phyloP scores from a whole-genome alignment of 1,140 invertebrate genomes.

The Ptiloglossa arizonensis region DNA sequence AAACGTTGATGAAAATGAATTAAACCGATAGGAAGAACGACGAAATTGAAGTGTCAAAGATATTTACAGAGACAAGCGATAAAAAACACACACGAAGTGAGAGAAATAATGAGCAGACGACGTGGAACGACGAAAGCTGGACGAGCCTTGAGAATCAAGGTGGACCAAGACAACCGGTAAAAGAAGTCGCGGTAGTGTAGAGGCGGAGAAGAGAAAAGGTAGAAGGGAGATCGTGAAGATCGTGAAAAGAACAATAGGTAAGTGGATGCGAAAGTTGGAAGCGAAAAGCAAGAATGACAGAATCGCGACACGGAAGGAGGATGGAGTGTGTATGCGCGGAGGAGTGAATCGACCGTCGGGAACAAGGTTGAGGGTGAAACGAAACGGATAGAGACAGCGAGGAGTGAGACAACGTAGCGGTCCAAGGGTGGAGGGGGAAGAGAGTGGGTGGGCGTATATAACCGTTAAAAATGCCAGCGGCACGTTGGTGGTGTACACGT shows the following conservation, averaged over 20 bases:
- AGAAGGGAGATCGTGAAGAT: neutral
- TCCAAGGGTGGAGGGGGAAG: neutral
- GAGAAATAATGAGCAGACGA: neutral
- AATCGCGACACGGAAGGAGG: neutral
- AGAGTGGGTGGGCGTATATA: constrained; percentile 7
- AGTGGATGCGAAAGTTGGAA: constrained; percentile 25
- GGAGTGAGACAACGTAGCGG: neutral
- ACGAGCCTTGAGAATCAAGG: constrained; percentile 24
- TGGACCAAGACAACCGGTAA: constrained; percentile 2
- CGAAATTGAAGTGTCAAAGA: constrained; percentile 14
- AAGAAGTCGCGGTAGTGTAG: neutral
- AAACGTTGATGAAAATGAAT: constrained; percentile 10
- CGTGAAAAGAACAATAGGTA: constrained; percentile 29
- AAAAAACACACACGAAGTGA: neutral
- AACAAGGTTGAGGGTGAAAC: neutral
- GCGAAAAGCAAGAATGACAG: constrained; percentile 9
- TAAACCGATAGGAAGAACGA: neutral
- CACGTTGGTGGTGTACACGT: constrained; percentile 58
- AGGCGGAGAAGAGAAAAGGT: neutral
- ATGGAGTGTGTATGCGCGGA: neutral
- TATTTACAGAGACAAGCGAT: neutral
- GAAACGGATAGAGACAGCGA: neutral
- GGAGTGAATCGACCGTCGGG: neutral
- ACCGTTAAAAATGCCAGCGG: constrained; percentile 63
- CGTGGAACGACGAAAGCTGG: neutral